Evolutionary conservation across 1,140 invertebrate species (phyloP), one percentile per base, ranked within the genome.

Genomic region (Xylocopa sonorina): DNA sequence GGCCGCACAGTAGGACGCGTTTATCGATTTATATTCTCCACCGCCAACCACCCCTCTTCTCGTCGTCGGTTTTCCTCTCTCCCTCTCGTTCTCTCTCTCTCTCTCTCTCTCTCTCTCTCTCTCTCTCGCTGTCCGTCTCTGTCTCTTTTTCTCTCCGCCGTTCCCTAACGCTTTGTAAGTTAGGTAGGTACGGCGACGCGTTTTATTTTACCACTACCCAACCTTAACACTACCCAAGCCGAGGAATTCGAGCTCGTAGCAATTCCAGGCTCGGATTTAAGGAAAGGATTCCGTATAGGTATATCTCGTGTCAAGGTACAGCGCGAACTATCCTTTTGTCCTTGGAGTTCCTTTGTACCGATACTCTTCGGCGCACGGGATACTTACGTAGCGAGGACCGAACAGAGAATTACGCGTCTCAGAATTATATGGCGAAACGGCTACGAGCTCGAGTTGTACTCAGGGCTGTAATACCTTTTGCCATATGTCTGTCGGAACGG

Each of bases 261-360:
- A 43, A 77, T 77, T 67, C 34, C 38, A 43, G 9, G 32, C 14
- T 64, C 62, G 73, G 34, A 43, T 64, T 63, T 64, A 34, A 75
- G 34, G 55, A 63, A 77, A 77, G 58, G 53, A 57, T 77, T 77
- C 73, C 41, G n/a, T n/a, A n/a, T n/a, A n/a, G 51, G 51, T 69
- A 81, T 34, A 14, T 9, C 21, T 3, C 41, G 67, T 78, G 82
- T 81, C 79, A 68, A 73, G 73, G 34, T 74, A 67, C 83, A 80
- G 67, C 73, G 83, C 71, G 66, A 82, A 82, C 78, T 84, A 84
- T 80, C 81, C 83, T 84, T 84, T 81, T 84, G 82, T 85, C 78
- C 50, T 85, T 60, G 72, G 55, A 63, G 78, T 64, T 60, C 32
- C 57, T 60, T 60, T 60, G 57, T 60, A 60, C 32, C 32, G 32